phyloP scores from a whole-genome alignment of 2,797 vertebrate genomes.

The Urocyon cinereoargenteus region DNA sequence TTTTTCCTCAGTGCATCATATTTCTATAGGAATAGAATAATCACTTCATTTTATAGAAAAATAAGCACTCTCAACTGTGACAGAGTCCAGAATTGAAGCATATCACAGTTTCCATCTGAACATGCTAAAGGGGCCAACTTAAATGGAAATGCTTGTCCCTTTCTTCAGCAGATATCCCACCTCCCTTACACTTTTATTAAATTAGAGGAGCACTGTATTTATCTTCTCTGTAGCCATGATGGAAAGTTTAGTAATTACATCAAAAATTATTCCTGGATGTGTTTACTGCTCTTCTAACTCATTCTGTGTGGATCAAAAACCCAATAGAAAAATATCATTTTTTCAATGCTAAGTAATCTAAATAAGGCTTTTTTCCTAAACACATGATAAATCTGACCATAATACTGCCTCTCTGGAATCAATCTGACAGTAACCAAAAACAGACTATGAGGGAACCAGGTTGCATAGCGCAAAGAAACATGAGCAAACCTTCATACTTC shows the following conservation, averaged over 20 bases:
- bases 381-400: conserved; percentile 65
- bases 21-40: not conserved
- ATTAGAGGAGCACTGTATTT: conserved; percentile 54
- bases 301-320: conserved; percentile 20
- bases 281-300: not conserved
- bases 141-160: not conserved
- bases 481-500: conserved; percentile 50
- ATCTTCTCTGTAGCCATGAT: not conserved
- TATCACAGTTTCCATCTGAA: not conserved
- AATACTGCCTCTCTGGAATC: conserved; percentile 61
- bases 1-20: not conserved
- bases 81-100: not conserved
- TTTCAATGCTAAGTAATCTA: conserved; percentile 41
- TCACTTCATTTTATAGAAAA: not conserved
- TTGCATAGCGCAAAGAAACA: conserved; percentile 47
- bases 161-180: not conserved
- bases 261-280: not conserved
- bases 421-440: conserved; percentile 68
- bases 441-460: not conserved
- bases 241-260: not conserved
- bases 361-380: conserved; percentile 58
- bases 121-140: not conserved
- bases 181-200: conserved; percentile 41
- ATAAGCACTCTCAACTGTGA: not conserved
- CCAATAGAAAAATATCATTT: conserved; percentile 37